Conservation (phyloP, 2,888 invertebrate species). For the Alloscopus bannaensis region DNA sequence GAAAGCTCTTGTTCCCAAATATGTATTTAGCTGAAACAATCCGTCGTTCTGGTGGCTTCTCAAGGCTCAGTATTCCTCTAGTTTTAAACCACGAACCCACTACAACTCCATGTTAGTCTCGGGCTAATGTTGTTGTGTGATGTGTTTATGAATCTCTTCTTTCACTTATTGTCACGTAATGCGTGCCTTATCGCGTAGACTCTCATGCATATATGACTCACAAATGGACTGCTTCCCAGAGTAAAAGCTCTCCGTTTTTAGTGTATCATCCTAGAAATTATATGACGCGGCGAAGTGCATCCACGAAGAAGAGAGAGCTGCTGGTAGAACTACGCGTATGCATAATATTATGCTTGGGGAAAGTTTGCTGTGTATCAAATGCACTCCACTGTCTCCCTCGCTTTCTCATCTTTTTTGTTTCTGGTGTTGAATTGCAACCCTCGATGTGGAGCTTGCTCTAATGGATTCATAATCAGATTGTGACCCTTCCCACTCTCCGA, state of each 20-base stretch:
- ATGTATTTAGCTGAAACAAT: constrained; percentile 26
- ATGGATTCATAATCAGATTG: constrained; percentile 74
- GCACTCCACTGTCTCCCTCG: constrained; percentile 15
- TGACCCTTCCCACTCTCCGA: constrained; percentile 74
- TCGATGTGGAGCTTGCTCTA: constrained; percentile 69
- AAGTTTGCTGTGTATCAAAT: no score
- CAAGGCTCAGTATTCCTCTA: neutral
- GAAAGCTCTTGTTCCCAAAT: constrained; percentile 13
- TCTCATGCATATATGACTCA: constrained; percentile 51
- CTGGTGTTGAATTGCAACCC: constrained; percentile 74
- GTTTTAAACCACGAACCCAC: constrained; percentile 57
- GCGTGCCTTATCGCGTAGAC: constrained; percentile 50
- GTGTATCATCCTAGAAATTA: no score
- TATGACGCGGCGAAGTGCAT: no score
- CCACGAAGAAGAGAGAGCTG: no score
- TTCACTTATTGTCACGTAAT: constrained; percentile 39
- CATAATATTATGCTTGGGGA: no score
- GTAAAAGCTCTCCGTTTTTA: no score
- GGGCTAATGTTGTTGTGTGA: constrained; percentile 46
- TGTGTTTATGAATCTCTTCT: constrained; percentile 36
- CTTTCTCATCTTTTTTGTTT: constrained; percentile 22
- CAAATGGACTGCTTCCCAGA: no score
- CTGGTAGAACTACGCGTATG: no score
- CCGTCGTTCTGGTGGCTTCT: constrained; percentile 38
- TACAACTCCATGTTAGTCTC: constrained; percentile 28